Conservation (phyloP, 2,113 vertebrate genomes). For the Hylia prasina region DNA sequence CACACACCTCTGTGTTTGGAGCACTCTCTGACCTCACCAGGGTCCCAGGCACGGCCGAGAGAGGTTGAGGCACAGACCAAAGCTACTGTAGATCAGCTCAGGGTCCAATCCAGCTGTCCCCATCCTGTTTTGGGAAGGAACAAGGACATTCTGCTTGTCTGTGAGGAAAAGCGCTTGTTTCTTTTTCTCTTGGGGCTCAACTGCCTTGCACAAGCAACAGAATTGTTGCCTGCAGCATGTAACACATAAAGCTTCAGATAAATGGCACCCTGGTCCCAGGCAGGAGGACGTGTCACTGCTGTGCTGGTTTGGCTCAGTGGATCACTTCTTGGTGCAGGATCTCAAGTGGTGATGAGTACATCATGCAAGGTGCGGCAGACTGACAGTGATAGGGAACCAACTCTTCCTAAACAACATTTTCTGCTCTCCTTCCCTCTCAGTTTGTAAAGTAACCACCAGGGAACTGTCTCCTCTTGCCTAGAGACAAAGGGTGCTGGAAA, state of each 20-base stretch:
- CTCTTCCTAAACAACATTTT: not conserved
- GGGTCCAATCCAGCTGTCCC: not conserved
- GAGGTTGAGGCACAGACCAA: not conserved
- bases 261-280: not conserved
- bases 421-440: not conserved
- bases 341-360: not conserved
- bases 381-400: not conserved
- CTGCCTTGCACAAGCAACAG: not conserved
- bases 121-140: not conserved
- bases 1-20: not conserved
- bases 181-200: not conserved
- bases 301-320: not conserved
- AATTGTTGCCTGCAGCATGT: not conserved
- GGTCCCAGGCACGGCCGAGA: fast-evolving
- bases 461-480: not conserved
- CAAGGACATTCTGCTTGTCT: not conserved
- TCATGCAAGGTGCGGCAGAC: not conserved
- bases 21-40: not conserved
- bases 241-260: not conserved
- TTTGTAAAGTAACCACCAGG: not conserved
- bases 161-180: not conserved
- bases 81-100: not conserved
- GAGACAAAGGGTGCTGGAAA: not conserved
- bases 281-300: not conserved
- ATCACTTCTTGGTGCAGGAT: not conserved